Conservation (phyloP, 2,888 invertebrate species). For the Glyphotaelius pellucidus region DNA sequence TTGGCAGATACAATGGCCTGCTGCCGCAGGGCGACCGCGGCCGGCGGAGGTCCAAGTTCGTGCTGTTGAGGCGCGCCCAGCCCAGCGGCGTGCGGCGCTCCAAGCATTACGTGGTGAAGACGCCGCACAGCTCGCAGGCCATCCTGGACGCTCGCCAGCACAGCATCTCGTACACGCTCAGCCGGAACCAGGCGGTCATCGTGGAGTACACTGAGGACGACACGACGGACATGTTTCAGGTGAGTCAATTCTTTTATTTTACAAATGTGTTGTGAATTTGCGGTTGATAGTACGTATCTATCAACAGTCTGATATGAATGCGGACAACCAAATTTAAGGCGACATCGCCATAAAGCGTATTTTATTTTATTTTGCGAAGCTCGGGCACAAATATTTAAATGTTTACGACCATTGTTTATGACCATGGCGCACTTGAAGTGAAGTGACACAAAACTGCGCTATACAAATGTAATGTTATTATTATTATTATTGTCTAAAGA, state of each 20-base stretch:
- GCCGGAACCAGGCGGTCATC: constrained; percentile 97
- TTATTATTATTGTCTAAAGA: no score
- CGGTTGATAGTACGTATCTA: no score
- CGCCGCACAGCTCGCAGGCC: constrained; percentile 96
- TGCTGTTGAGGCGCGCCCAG: constrained; percentile 88
- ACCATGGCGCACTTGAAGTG: no score
- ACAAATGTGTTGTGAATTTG: no score
- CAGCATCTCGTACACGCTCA: constrained; percentile 97
- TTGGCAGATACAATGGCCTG: constrained; percentile 92
- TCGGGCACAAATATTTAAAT: no score
- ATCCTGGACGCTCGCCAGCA: constrained; percentile 96
- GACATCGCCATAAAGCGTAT: no score
- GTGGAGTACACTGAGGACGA: constrained; percentile 98
- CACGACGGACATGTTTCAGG: constrained; percentile 99
- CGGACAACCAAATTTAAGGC: not conserved
- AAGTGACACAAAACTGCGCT: no score
- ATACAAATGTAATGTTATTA: no score
- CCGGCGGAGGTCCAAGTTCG: constrained; percentile 95
- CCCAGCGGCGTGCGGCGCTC: constrained; percentile 96
- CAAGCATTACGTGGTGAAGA: constrained; percentile 97
- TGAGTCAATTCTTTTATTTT: constrained; percentile 71
- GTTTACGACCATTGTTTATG: no score
- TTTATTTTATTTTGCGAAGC: no score
- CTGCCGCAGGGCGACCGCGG: constrained; percentile 96
- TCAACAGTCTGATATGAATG: no score